Evolutionary conservation across 2,113 vertebrate species (phyloP), one percentile per base, ranked within the genome.

Genomic region (Coryphaenoides rupestris): DNA sequence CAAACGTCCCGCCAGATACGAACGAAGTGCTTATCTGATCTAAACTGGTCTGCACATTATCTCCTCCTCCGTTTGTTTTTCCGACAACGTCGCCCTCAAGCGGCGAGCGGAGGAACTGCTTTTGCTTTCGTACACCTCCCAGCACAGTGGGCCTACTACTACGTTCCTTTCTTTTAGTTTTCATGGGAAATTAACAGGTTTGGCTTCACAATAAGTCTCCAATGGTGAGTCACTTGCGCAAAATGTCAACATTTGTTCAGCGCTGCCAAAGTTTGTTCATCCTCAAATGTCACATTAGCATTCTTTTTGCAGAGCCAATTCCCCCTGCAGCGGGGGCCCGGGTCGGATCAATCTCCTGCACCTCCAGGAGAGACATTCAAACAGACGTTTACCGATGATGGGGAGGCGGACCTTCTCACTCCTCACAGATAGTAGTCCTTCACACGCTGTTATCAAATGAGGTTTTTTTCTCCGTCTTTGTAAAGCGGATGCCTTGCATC

Each of bases 221-320:
- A 58, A 71, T 61, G 74, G 46, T 24, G 28, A 33, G 68, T 73
- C 67, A 40, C 58, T 76, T 69, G 76, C 45, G 50, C 57, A 61
- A 72, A 75, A 83, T 73, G 65, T 61, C 69, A 85, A 80, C 77
- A 83, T 83, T 77, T 77, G 70, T 77, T 68, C 58, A n/a, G 62
- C 65, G 16, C 60, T n/a, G 22, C 49, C 49, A 62, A 75, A 66
- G 46, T 68, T 75, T 79, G 75, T 63, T 83, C 67, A 72, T 65
- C 14, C 62, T n/a, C 24, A 77, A 84, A 85, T 86, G 77, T 80
- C 80, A 82, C 77, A 83, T 86, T 83, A 81, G 69, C 80, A 84
- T 84, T 81, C 73, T 75, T 77, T n/a, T 70, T 70, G 58, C 66
- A 60, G 71, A 62, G 50, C 1, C 40, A 16, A 19, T 60, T 62